Evolutionary conservation across 1,140 invertebrate genomes (phyloP).

Genomic region (Drosophila bocqueti): DNA sequence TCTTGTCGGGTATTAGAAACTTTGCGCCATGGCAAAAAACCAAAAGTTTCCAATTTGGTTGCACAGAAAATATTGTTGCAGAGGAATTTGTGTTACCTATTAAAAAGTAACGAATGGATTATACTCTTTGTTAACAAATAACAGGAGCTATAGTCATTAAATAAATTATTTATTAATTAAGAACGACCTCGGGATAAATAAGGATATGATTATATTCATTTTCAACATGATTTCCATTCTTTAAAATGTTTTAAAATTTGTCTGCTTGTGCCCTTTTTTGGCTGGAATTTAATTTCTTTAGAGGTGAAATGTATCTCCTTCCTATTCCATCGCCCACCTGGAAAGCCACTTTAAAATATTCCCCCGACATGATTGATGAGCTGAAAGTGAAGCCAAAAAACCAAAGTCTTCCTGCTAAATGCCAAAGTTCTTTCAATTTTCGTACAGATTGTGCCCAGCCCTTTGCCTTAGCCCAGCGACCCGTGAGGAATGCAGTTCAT

Average conservation of each 20-base stretch:
- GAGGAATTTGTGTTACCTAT: conserved; percentile 1
- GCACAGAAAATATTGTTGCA: conserved; percentile 45
- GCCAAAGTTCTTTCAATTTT: conserved; percentile 17
- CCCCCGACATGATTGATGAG: conserved; percentile 13
- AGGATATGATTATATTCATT: background rate
- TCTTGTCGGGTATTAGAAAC: conserved; percentile 51
- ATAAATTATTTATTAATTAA: background rate
- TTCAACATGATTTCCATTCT: background rate
- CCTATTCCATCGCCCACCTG: background rate
- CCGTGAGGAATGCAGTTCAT: conserved; percentile 35
- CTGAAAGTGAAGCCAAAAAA: background rate
- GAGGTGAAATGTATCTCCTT: background rate
- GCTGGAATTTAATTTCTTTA: background rate
- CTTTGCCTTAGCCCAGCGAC: conserved; percentile 7
- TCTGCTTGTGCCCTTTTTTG: background rate
- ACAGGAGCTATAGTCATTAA: background rate
- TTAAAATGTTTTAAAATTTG: background rate
- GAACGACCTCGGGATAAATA: background rate
- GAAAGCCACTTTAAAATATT: conserved; percentile 8
- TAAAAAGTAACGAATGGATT: background rate
- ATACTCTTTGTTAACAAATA: background rate
- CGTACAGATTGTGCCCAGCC: background rate
- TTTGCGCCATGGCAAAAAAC: conserved; percentile 48
- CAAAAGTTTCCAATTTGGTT: conserved; percentile 54
- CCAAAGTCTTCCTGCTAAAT: conserved; percentile 7